Base-by-base conservation (phyloP, 37 sponge, comb jelly and placozoan species). In the Aplysina aerophoba region DNA sequence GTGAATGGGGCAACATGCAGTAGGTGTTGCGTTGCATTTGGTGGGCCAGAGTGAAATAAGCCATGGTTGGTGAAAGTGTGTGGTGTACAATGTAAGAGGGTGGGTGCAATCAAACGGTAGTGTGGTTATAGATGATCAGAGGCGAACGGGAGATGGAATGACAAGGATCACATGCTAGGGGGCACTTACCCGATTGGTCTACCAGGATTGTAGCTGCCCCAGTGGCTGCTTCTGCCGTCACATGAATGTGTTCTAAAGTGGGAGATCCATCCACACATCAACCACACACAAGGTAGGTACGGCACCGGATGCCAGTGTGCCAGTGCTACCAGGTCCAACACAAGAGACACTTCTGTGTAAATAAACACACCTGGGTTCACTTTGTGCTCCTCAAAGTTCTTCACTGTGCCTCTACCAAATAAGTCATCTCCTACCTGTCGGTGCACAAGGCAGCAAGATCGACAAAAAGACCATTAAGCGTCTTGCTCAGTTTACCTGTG, bases 201-300 rank as follows among this genome's bases (percentile, higher is more conserved):
- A 97, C 97, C 4, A 85, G 85, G 21, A 97, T 97, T 31, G 93
- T 31, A 0, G 97, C 97, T 37, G 93, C 97, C 6, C 97, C 97
- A 55, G 93, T 90, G 36, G 88, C 31, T 3, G 86, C 84, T 11
- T 90, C 93, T 11, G 34, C 55, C 0, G 88, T 88, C 22, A 86
- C 59, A 1, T 61, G 27, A 38, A 97, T 91, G 86, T 86, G 85
- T 17, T 88, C 90, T 57, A 36, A 31, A 16, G n/a, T 11, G 25
- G 61, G 22, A 81, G 50, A 44, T 8, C 50, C 3, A 44, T 8
- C 77, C 40, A 85, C 59, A 33, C 33, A 73, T 38, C 35, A 44
- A 13, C 17, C 54, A 24, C 28, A 30, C n/a, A n/a, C n/a, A n/a
- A n/a, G n/a, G n/a, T n/a, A 44, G 3, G 50, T 8, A 44, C 50